Percentiles rank a stretch among this genome's conserved stretches.
phyloP scores from a whole-genome alignment of 2,888 invertebrate genomes.

The Branchellion lobata region DNA sequence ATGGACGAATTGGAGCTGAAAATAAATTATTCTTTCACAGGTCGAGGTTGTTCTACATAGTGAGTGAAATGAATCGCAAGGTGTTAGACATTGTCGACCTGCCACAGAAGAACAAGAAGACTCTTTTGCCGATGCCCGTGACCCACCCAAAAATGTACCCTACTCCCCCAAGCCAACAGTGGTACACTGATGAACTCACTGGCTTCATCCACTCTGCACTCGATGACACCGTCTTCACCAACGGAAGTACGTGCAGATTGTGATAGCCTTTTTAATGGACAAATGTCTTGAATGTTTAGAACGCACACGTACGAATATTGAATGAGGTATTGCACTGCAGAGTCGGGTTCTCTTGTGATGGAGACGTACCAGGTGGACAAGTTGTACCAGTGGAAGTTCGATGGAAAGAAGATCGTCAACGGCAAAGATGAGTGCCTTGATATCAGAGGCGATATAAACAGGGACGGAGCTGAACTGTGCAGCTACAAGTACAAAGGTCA shows the following conservation, averaged over 20 bases:
- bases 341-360: slow-evolving; percentile 30
- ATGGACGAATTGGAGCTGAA: too few species aligned
- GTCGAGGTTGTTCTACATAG: slow-evolving; percentile 40
- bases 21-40: too few species aligned
- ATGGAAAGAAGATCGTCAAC: slow-evolving; percentile 47
- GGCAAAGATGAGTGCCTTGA: slow-evolving; percentile 43
- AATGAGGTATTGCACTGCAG: not conserved
- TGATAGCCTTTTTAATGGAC: not conserved
- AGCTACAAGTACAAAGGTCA: slow-evolving; percentile 41
- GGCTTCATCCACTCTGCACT: slow-evolving; percentile 48
- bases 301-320: not conserved
- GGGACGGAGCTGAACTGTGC: slow-evolving; percentile 45
- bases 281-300: not conserved
- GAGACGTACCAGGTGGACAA: slow-evolving; percentile 42
- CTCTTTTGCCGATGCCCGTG: slow-evolving; percentile 38
- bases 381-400: slow-evolving; percentile 41
- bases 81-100: slow-evolving; percentile 44
- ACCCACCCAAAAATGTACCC: slow-evolving; percentile 23
- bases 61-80: slow-evolving; percentile 46
- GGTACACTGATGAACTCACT: slow-evolving; percentile 46
- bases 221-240: slow-evolving; percentile 46
- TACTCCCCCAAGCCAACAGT: slow-evolving; percentile 46
- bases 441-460: slow-evolving; percentile 39
- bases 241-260: slow-evolving; percentile 37
- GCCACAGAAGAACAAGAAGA: slow-evolving; percentile 35